Evolutionary conservation across 2,888 invertebrate genomes (phyloP).

Genomic region (Schizaphis graminum): DNA sequence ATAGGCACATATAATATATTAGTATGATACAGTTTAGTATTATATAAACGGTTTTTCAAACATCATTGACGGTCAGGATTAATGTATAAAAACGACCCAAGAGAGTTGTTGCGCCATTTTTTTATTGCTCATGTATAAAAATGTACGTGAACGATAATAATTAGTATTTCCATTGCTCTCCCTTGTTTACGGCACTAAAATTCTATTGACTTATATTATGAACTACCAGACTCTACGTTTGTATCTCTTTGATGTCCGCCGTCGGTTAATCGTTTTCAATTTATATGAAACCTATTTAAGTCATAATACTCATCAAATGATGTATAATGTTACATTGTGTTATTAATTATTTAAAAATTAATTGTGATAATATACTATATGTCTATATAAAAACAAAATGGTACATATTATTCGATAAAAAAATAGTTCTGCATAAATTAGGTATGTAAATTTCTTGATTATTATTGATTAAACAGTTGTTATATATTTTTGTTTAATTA

Average conservation of each 20-base stretch:
- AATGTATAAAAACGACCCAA: neutral
- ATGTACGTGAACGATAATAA: conserved; percentile 43
- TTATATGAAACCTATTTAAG: conserved; percentile 45
- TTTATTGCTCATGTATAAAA: conserved; percentile 50
- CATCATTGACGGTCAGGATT: conserved; percentile 25
- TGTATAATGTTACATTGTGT: conserved; percentile 9
- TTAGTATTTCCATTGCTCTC: conserved; percentile 39
- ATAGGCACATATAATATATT: neutral
- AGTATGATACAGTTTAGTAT: conserved; percentile 8
- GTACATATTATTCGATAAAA: neutral
- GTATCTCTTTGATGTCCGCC: conserved; percentile 35
- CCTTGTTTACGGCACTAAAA: conserved; percentile 41
- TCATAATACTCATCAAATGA: conserved; percentile 48
- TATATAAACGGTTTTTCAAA: neutral
- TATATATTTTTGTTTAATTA: neutral
- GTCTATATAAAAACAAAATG: neutral
- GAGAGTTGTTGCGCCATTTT: conserved; percentile 22
- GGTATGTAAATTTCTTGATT: neutral
- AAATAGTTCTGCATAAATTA: neutral
- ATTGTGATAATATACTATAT: neutral
- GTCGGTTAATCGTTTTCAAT: conserved; percentile 53
- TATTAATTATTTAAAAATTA: conserved; percentile 20
- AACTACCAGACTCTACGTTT: conserved; percentile 1
- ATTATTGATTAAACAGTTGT: neutral
- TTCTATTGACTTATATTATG: conserved; percentile 45